phyloP scores from a whole-genome alignment of 2,113 vertebrate species.

The Naja naja region DNA sequence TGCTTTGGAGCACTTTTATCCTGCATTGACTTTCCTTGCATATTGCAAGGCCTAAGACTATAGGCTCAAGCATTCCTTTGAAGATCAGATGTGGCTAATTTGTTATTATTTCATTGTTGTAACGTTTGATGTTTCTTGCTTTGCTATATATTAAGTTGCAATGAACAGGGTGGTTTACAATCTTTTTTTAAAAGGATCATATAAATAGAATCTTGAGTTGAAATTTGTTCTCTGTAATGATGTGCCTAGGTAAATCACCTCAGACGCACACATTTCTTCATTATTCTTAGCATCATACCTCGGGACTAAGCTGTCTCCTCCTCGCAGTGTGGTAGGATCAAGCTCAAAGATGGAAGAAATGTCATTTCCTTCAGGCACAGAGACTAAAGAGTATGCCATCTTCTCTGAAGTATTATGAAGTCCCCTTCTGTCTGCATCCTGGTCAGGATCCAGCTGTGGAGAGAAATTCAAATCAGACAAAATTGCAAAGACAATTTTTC shows the following conservation, averaged over 20 bases:
- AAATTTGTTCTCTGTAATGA: not conserved
- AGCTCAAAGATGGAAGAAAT: constrained; percentile 98
- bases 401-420: constrained; percentile 82
- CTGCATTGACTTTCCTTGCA: not conserved
- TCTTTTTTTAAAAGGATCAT: not conserved
- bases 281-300: constrained; percentile 73
- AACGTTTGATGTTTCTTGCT: not conserved
- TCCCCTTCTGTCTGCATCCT: constrained; percentile 83
- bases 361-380: constrained; percentile 92
- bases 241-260: not conserved
- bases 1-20: not conserved
- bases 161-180: not conserved
- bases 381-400: constrained; percentile 91
- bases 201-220: not conserved
- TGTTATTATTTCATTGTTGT: not conserved
- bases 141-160: not conserved
- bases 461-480: not conserved
- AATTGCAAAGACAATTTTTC: not conserved
- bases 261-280: not conserved
- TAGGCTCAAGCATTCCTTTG: not conserved
- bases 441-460: constrained; percentile 87
- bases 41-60: not conserved
- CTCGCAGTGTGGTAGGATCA: constrained; percentile 93
- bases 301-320: constrained; percentile 95
- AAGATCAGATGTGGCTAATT: not conserved